These are phyloP conservation scores for Drosophila ananassae DNA, from an alignment of 1,140 invertebrate genomes.

Conservation along the genomic window DNA sequence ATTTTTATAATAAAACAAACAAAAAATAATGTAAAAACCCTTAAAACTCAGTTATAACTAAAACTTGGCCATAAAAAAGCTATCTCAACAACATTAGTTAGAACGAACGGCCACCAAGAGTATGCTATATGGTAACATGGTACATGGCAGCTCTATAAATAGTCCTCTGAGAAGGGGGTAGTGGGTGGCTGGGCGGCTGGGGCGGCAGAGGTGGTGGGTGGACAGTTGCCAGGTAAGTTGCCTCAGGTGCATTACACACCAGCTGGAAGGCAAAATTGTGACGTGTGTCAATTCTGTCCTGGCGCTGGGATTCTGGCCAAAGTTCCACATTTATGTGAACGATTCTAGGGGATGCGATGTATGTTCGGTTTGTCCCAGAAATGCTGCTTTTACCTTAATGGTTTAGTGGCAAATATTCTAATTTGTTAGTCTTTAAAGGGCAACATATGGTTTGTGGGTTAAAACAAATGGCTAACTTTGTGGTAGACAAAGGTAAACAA, in stretches of 20 bases:
- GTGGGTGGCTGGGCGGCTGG: neutral
- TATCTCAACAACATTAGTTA: neutral
- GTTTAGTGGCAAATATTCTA: constrained; percentile 29
- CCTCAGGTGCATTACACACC: constrained; percentile 41
- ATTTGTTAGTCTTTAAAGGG: constrained; percentile 7
- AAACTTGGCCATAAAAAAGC: constrained; percentile 6
- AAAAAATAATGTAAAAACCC: no score
- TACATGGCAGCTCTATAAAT: constrained; percentile 54
- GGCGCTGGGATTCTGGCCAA: constrained; percentile 25
- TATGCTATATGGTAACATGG: constrained; percentile 14
- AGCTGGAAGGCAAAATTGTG: constrained; percentile 30
- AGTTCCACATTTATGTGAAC: neutral
- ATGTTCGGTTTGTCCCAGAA: constrained; percentile 15
- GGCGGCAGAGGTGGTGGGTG: neutral
- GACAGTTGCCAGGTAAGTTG: constrained; percentile 17
- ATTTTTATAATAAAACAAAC: no score
- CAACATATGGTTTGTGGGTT: neutral
- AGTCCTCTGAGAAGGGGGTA: constrained; percentile 15
- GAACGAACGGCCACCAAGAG: constrained; percentile 1
- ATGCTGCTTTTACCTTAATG: constrained; percentile 21
- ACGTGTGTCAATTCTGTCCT: constrained; percentile 35
- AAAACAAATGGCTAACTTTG: neutral
- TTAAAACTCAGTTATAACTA: neutral
- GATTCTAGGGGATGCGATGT: neutral
- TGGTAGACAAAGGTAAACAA: no score